These are phyloP conservation scores for Smittia aterrima DNA, from an alignment of 2,888 invertebrate species.

Conservation along the genomic window DNA sequence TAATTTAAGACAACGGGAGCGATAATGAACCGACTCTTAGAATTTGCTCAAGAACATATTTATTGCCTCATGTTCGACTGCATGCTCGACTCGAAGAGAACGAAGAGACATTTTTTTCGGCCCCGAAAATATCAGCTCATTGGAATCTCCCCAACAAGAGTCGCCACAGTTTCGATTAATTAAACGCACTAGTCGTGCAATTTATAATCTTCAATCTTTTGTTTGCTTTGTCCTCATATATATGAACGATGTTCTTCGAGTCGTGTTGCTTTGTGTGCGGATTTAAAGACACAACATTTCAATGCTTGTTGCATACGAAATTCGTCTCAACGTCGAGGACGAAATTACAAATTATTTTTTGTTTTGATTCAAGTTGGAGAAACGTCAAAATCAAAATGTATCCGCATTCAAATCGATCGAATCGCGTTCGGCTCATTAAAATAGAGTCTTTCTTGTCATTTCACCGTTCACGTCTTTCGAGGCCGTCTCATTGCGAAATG, in stretches of 20 bases:
- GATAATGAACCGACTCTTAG: conserved; percentile 40
- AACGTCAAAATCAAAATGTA: conserved; percentile 10
- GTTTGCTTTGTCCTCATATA: conserved; percentile 21
- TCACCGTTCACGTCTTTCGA: no score
- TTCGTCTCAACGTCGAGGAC: neutral
- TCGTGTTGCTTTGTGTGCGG: neutral
- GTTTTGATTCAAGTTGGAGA: neutral
- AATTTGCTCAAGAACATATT: conserved; percentile 33
- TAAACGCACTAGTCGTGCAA: conserved; percentile 42
- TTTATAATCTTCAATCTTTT: conserved; percentile 39
- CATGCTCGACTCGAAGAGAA: neutral
- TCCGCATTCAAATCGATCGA: neutral
- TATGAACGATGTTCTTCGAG: conserved; percentile 18
- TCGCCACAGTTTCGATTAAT: conserved; percentile 41
- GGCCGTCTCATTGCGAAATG: neutral
- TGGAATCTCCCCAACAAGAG: conserved; percentile 24
- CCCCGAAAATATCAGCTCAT: conserved; percentile 32
- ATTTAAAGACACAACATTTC: neutral
- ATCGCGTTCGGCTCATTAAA: neutral
- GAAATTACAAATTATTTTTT: neutral
- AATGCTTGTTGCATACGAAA: neutral
- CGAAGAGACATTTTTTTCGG: conserved; percentile 14
- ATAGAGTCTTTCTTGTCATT: neutral
- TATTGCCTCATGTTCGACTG: conserved; percentile 32
- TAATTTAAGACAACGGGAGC: conserved; percentile 40